phyloP scores from a whole-genome alignment of 2,888 invertebrate genomes.

The Fissipunctia ypsillon region DNA sequence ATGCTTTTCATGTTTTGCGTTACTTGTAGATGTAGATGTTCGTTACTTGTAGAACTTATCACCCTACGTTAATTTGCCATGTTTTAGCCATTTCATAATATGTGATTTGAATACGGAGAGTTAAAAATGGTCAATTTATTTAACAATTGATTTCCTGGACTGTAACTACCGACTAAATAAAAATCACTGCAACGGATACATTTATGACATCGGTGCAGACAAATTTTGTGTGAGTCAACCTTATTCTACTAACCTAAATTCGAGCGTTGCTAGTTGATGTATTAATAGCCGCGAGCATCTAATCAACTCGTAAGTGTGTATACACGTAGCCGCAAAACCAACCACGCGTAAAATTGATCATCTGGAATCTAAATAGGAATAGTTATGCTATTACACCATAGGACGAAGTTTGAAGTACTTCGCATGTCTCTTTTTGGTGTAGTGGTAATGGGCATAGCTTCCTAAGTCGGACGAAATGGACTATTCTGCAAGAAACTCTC shows the following conservation, averaged over 20 bases:
- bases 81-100: too few species aligned
- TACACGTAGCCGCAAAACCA: constrained; percentile 26
- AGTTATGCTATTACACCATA: constrained; percentile 1
- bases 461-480: too few species aligned
- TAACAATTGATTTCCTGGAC: too few species aligned
- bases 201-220: background rate
- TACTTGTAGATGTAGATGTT: background rate
- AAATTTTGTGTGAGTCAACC: background rate
- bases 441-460: too few species aligned
- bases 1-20: background rate
- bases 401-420: background rate
- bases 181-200: background rate
- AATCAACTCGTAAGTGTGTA: constrained; percentile 24
- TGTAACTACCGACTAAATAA: background rate
- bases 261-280: background rate
- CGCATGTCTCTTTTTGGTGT: too few species aligned
- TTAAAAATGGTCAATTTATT: too few species aligned
- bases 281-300: constrained; percentile 27
- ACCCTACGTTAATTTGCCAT: too few species aligned
- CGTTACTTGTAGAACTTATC: too few species aligned
- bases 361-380: constrained; percentile 21
- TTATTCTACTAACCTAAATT: constrained; percentile 15
- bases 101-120: too few species aligned
- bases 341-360: constrained; percentile 45
- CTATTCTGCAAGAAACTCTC: too few species aligned